phyloP scores from a whole-genome alignment of 2,888 invertebrate genomes.

The Mamestra brassicae region DNA sequence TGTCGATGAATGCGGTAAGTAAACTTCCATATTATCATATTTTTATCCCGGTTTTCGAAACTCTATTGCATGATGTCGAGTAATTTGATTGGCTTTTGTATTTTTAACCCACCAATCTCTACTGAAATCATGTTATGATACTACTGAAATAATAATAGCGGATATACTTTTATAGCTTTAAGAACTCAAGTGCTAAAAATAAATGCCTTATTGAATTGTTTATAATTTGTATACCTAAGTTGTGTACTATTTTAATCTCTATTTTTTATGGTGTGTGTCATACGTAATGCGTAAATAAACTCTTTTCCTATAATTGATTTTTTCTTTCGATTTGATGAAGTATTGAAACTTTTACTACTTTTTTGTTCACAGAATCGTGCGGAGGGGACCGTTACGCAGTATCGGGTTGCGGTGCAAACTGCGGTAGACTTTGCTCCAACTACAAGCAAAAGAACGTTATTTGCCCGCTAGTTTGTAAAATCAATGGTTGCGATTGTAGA shows the following conservation, averaged over 20 bases:
- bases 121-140: background rate
- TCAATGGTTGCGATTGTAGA: slow-evolving; percentile 61
- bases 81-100: background rate
- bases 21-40: background rate
- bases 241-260: too few relatives aligned
- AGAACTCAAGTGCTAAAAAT: too few relatives aligned
- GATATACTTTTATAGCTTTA: background rate
- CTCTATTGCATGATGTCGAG: background rate
- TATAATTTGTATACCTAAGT: too few relatives aligned
- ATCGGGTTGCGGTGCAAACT: slow-evolving; percentile 70
- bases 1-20: slow-evolving; percentile 29
- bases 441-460: slow-evolving; percentile 31
- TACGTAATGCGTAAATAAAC: too few relatives aligned
- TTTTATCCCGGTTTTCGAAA: background rate
- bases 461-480: slow-evolving; percentile 40
- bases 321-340: background rate
- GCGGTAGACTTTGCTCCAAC: slow-evolving; percentile 65
- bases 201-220: too few relatives aligned
- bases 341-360: background rate
- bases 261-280: too few relatives aligned
- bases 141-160: too few relatives aligned
- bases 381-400: slow-evolving; percentile 65
- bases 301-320: too few relatives aligned
- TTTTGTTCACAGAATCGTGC: slow-evolving; percentile 63
- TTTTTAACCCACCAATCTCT: background rate